Percentiles rank a stretch among this genome's conserved stretches.
These are phyloP conservation scores for Leptothorax acervorum DNA, from an alignment of 2,888 invertebrate species.

Conservation along the genomic window DNA sequence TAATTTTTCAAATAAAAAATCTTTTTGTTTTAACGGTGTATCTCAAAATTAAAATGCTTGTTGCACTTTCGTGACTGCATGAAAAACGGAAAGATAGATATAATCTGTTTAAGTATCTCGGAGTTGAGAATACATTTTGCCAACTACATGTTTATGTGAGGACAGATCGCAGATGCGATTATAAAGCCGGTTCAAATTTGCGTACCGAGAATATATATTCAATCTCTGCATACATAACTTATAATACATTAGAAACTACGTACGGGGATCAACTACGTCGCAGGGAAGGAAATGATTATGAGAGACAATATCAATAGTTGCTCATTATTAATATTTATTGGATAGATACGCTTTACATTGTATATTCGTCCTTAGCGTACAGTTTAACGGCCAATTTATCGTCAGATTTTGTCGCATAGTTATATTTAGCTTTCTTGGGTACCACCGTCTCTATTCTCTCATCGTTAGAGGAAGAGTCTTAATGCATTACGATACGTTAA, in stretches of 20 bases:
- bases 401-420: neutral
- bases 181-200: slow-evolving; percentile 19
- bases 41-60: neutral
- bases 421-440: neutral
- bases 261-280: neutral
- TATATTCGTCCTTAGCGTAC: neutral
- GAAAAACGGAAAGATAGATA: neutral
- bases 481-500: neutral
- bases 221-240: neutral
- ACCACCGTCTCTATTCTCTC: neutral
- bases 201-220: neutral
- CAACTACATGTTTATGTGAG: neutral
- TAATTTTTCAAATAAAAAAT: neutral
- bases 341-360: slow-evolving; percentile 18
- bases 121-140: neutral
- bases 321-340: slow-evolving; percentile 53
- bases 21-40: neutral
- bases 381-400: slow-evolving; percentile 17
- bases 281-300: neutral
- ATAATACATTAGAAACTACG: slow-evolving; percentile 25
- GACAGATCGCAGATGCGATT: neutral
- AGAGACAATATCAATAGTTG: slow-evolving; percentile 28
- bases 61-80: neutral
- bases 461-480: neutral
- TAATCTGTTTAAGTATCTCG: neutral